Evolutionary conservation across 2,888 invertebrate genomes (phyloP).

Genomic region (Ectemnius lituratus): DNA sequence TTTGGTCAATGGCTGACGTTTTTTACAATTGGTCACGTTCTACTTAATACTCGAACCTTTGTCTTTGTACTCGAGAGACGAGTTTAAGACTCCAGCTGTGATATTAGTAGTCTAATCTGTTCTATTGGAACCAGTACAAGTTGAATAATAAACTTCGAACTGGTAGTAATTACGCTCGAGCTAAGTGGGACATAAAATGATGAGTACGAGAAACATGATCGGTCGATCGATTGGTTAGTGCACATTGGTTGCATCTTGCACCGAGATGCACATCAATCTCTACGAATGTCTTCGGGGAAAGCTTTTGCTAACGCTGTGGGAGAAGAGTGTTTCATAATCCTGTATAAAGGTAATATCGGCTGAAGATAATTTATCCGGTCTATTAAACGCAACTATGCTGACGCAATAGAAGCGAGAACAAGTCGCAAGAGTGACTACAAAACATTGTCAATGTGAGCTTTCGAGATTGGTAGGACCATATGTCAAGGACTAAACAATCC

Average conservation of each 20-base stretch:
- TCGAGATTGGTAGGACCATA: no score
- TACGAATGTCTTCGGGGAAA: background rate
- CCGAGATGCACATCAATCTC: background rate
- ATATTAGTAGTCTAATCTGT: no score
- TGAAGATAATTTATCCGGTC: conserved; percentile 31
- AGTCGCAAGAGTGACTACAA: conserved; percentile 11
- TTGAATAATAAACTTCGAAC: no score
- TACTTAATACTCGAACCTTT: background rate
- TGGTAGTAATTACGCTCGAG: no score
- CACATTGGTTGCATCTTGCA: background rate
- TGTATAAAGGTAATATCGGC: conserved; percentile 9
- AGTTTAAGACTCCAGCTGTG: no score
- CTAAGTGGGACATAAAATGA: no score
- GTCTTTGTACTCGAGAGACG: background rate
- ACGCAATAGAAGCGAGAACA: conserved; percentile 14
- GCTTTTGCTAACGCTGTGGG: background rate
- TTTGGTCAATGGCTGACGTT: background rate
- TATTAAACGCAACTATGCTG: conserved; percentile 17
- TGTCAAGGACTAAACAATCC: no score
- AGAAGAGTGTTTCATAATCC: conserved; percentile 21
- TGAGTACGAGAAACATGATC: no score
- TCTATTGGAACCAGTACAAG: no score
- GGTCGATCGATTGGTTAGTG: background rate
- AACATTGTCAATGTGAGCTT: background rate
- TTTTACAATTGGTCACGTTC: conserved; percentile 2